Conservation (phyloP, 2,797 vertebrate species). For the Heliangelus exortis region DNA sequence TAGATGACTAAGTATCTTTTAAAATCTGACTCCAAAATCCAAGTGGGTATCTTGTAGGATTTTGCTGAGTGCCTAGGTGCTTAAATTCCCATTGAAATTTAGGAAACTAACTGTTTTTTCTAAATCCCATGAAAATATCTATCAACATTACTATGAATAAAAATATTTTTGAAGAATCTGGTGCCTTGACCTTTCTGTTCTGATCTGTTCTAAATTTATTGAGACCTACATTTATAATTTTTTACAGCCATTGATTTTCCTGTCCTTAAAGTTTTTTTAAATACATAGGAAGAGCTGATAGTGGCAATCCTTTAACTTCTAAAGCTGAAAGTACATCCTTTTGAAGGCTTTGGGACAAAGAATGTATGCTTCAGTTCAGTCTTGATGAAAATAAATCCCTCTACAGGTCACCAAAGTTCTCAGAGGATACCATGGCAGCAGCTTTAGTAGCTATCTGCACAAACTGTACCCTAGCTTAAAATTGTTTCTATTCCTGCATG, state of each 20-base stretch:
- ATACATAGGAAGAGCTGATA: not conserved
- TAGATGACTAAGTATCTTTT: not conserved
- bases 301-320: not conserved
- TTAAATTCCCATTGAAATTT: not conserved
- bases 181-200: constrained; percentile 11
- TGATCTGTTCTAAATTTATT: not conserved
- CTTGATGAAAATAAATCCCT: not conserved
- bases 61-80: not conserved
- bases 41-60: not conserved
- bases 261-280: not conserved
- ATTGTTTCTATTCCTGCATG: not conserved
- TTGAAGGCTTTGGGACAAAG: not conserved
- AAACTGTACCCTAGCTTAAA: not conserved
- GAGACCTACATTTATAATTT: not conserved
- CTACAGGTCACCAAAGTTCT: not conserved
- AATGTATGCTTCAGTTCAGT: not conserved
- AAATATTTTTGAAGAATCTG: not conserved
- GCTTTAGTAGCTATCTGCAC: not conserved
- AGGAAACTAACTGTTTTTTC: not conserved
- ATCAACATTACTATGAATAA: not conserved
- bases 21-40: constrained; percentile 32
- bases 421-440: not conserved
- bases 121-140: not conserved
- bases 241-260: not conserved
- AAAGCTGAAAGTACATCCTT: not conserved